Evolutionary conservation across 2,113 vertebrate genomes (phyloP).

Genomic region (Myxocyprinus asiaticus): DNA sequence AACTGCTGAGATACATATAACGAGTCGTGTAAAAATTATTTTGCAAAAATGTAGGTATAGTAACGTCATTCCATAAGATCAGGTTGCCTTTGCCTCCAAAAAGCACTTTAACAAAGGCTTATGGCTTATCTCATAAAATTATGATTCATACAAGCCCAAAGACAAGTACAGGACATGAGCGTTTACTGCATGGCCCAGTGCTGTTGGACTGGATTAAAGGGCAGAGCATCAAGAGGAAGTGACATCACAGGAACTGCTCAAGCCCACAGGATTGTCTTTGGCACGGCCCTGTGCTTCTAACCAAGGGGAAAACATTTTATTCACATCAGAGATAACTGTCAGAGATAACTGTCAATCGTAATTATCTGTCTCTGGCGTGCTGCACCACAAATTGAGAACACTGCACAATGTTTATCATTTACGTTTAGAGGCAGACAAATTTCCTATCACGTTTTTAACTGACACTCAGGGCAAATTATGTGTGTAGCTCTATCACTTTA

Average conservation of each 20-base stretch:
- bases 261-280: conserved; percentile 57
- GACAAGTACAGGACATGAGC: conserved; percentile 18
- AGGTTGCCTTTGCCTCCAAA: no score
- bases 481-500: conserved; percentile 22
- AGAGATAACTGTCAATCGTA: neutral
- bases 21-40: no score
- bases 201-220: conserved; percentile 49
- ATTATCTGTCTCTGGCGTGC: neutral
- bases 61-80: no score
- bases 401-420: neutral
- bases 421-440: no score
- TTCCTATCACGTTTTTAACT: no score
- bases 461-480: neutral
- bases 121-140: conserved; percentile 75
- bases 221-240: conserved; percentile 56
- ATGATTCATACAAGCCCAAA: conserved; percentile 53
- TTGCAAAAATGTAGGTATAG: no score
- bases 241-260: conserved; percentile 48
- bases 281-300: conserved; percentile 53
- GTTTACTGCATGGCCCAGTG: conserved; percentile 59
- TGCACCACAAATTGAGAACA: neutral
- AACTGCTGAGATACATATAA: no score
- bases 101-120: conserved; percentile 67
- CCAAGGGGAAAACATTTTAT: neutral
- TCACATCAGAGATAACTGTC: neutral